phyloP scores from a whole-genome alignment of 2,888 invertebrate species.

The Xestia rhomboidea region DNA sequence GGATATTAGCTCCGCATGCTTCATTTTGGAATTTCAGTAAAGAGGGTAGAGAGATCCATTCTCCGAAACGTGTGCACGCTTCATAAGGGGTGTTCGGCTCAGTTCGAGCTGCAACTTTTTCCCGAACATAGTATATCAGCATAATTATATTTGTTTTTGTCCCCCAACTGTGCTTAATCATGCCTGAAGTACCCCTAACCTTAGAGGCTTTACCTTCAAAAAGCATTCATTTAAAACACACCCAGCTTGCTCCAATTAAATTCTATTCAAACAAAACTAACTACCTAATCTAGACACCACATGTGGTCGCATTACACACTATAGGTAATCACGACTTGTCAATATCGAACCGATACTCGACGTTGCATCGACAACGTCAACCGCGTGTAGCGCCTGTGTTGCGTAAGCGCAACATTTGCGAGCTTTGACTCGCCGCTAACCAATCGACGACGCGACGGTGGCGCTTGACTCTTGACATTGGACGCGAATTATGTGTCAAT shows the following conservation, averaged over 20 bases:
- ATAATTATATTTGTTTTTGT: neutral
- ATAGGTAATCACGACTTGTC: constrained; percentile 68
- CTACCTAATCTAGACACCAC: constrained; percentile 58
- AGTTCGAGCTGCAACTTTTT: too few species aligned
- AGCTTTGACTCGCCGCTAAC: constrained; percentile 67
- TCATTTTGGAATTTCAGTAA: constrained; percentile 18
- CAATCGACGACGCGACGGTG: constrained; percentile 59
- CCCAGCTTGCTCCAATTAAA: constrained; percentile 13
- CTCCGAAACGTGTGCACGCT: neutral
- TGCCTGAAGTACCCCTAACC: neutral
- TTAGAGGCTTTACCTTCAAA: neutral
- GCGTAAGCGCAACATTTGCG: constrained; percentile 78
- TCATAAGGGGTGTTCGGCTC: neutral
- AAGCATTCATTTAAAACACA: neutral
- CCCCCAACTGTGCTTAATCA: neutral
- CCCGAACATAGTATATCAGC: neutral
- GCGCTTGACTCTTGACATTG: constrained; percentile 79
- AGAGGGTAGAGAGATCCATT: neutral
- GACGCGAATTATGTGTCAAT: constrained; percentile 72
- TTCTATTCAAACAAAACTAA: constrained; percentile 27
- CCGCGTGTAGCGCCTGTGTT: constrained; percentile 64
- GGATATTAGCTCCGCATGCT: constrained; percentile 12
- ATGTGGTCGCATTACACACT: constrained; percentile 75
- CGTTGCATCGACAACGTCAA: constrained; percentile 70
- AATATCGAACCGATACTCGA: constrained; percentile 68